phyloP scores from a whole-genome alignment of 2,113 vertebrate genomes.

The Chlorocebus sabaeus region DNA sequence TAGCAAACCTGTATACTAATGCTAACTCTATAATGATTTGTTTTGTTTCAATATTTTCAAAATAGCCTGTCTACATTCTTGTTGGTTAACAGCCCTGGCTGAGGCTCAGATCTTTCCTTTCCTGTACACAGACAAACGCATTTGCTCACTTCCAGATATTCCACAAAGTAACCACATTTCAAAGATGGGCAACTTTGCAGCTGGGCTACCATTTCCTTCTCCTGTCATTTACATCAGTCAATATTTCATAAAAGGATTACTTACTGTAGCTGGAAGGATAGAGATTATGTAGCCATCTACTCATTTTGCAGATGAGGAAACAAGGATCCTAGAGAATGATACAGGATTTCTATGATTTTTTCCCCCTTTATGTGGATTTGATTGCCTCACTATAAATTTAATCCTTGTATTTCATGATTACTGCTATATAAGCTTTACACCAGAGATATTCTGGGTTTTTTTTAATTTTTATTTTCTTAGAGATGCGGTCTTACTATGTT shows the following conservation, averaged over 20 bases:
- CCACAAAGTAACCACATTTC: not conserved
- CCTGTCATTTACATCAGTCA: not conserved
- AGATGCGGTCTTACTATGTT: too few relatives aligned
- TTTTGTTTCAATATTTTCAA: constrained; percentile 59
- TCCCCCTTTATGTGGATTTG: not conserved
- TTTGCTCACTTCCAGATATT: not conserved
- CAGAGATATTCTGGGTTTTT: not conserved
- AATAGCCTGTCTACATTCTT: not conserved
- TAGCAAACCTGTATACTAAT: not conserved
- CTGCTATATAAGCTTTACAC: not conserved
- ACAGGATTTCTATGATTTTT: not conserved
- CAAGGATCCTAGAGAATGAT: not conserved
- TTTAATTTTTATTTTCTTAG: too few relatives aligned
- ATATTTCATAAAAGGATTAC: constrained; percentile 10
- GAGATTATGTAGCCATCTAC: not conserved
- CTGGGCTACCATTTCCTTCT: not conserved
- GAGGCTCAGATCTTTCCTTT: not conserved
- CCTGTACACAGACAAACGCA: not conserved
- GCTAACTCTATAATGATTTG: constrained; percentile 23
- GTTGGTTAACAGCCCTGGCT: not conserved
- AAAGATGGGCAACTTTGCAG: not conserved
- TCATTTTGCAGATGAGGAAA: constrained; percentile 13
- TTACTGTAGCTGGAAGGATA: not conserved
- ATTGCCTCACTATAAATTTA: constrained; percentile 19
- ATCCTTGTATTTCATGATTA: not conserved